Evolutionary conservation across 2,888 invertebrate genomes (phyloP), one percentile per base, ranked within the genome.

Genomic region (Napeogenes sylphis): DNA sequence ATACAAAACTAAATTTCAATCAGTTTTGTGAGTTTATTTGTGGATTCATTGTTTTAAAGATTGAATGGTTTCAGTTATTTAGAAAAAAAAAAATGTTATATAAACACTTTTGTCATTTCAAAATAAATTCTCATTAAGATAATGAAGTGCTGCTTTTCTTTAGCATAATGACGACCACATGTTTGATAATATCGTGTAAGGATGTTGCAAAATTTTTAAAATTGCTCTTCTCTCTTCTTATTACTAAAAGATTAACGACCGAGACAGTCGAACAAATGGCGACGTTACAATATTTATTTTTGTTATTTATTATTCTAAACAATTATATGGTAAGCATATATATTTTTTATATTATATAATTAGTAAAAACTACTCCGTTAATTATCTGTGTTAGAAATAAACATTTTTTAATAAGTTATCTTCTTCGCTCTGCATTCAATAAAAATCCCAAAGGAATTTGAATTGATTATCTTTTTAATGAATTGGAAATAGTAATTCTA

Each of bases 151-250:
- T 42, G 42, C 8, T 42, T 42, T 38, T 45, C 55, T 59, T 47
- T 62, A 47, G 55, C 59, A 64, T 58, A 59, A 57, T 45, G 42
- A 45, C 42, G 38, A 53, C 58, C 55, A 56, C 51, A 51, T 59
- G 55, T 56, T 62, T 56, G 53, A 56, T 45, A 53, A 58, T 62
- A 53, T 53, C 30, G 45, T 13, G 30, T n/a, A 74, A 77, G 83
- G 83, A 84, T 81, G 84, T 82, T 84, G 80, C 69, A 66, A 62
- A 73, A 78, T 81, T 79, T 76, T 76, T 77, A 68, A 75, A 74
- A 78, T 79, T 70, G 73, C 70, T 69, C 57, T 71, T 62, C 68
- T 71, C 70, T 70, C 68, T 74, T 66, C 60, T 71, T 66, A 63
- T 67, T 73, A 77, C 74, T 75, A 63, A 64, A 62, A 66, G 71